A percentile compares a stretch with the other conserved stretches of the same genome.
These are phyloP conservation scores for Lasioglossum figueresi DNA, from an alignment of 2,888 invertebrate genomes.

Conservation along the genomic window DNA sequence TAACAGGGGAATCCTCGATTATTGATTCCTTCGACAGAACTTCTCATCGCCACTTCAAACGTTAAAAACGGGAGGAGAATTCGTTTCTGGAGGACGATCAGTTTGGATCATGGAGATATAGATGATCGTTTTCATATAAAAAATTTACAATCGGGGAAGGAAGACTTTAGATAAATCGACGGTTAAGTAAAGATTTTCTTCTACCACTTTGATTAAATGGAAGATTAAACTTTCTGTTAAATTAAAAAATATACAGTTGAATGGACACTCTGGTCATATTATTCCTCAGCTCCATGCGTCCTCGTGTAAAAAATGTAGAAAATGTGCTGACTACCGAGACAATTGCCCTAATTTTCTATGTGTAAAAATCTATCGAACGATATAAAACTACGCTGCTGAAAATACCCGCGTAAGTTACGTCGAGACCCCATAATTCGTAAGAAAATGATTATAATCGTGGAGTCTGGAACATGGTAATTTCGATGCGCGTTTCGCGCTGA, in stretches of 20 bases:
- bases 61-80: not conserved
- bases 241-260: no score
- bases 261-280: not conserved
- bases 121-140: not conserved
- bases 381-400: not conserved
- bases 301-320: not conserved
- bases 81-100: not conserved
- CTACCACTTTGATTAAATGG: not conserved
- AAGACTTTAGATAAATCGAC: not conserved
- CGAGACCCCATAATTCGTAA: not conserved
- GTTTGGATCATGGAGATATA: not conserved
- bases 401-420: not conserved
- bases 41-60: slow-evolving; percentile 10
- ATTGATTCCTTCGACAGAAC: slow-evolving; percentile 12
- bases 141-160: not conserved
- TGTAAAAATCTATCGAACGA: not conserved
- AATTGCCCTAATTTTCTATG: not conserved
- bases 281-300: not conserved
- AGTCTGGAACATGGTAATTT: not conserved
- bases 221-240: not conserved
- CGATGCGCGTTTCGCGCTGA: not conserved
- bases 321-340: not conserved
- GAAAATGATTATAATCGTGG: not conserved
- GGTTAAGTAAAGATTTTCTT: not conserved
- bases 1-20: slow-evolving; percentile 16